Percentiles rank a stretch among this genome's conserved stretches.
phyloP scores from a whole-genome alignment of 2,888 invertebrate genomes.

The Boloria euphrosyne region DNA sequence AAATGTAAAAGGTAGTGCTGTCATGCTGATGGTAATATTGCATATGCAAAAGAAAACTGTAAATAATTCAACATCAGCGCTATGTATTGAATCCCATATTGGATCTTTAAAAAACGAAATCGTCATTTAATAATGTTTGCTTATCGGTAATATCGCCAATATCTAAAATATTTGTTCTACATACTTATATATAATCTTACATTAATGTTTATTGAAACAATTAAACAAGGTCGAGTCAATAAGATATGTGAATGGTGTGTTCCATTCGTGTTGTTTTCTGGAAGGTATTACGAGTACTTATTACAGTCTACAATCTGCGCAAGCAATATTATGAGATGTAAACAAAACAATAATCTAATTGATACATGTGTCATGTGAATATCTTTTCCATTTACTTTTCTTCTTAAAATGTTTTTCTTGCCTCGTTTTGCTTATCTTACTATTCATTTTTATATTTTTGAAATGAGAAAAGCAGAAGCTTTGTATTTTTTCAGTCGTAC shows the following conservation, averaged over 20 bases:
- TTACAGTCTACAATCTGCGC: constrained; percentile 5
- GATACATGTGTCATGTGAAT: neutral
- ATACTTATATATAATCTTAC: constrained; percentile 14
- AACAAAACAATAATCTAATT: constrained; percentile 15
- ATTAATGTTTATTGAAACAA: constrained; percentile 36
- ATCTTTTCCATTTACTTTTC: neutral
- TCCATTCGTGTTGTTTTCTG: constrained; percentile 22
- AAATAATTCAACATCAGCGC: no score
- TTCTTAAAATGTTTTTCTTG: neutral
- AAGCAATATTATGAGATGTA: constrained; percentile 18
- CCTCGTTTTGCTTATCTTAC: no score
- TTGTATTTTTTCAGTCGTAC: no score
- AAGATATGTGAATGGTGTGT: constrained; percentile 20
- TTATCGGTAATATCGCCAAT: neutral
- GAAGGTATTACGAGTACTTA: neutral
- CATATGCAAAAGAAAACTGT: no score
- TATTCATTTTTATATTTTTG: no score
- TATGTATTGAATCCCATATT: neutral
- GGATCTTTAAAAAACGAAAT: neutral
- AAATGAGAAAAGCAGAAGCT: no score
- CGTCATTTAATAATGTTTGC: neutral
- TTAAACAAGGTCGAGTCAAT: constrained; percentile 39
- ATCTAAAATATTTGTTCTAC: constrained; percentile 5
- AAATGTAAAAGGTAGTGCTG: no score
- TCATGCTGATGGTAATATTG: no score